These are phyloP conservation scores for Idaea biselata DNA, from an alignment of 2,888 invertebrate genomes.

Conservation along the genomic window DNA sequence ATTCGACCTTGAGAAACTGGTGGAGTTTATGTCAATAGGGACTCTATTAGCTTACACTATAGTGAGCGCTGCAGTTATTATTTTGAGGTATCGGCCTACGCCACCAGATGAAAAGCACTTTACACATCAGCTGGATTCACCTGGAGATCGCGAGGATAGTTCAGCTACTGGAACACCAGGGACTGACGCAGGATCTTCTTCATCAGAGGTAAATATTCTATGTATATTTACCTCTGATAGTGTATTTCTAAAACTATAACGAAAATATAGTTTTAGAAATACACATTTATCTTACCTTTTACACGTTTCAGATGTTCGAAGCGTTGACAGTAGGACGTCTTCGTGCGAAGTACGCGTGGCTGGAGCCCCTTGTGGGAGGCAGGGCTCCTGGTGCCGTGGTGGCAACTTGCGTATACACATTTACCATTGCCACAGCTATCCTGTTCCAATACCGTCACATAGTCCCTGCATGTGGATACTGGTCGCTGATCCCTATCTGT, in stretches of 20 bases:
- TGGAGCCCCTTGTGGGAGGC: slow-evolving; percentile 86
- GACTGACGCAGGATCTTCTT: slow-evolving; percentile 81
- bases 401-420: slow-evolving; percentile 85
- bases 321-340: slow-evolving; percentile 87
- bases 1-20: slow-evolving; percentile 93
- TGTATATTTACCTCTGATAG: too few species aligned
- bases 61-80: slow-evolving; percentile 93
- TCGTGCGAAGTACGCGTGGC: slow-evolving; percentile 86
- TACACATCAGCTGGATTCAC: slow-evolving; percentile 76
- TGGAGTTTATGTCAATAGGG: slow-evolving; percentile 97
- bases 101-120: slow-evolving; percentile 74
- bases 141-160: slow-evolving; percentile 80
- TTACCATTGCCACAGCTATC: slow-evolving; percentile 84
- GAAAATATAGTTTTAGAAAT: too few species aligned
- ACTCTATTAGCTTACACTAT: slow-evolving; percentile 94
- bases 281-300: neutral
- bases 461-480: slow-evolving; percentile 82
- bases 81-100: slow-evolving; percentile 88
- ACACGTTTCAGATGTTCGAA: slow-evolving; percentile 74
- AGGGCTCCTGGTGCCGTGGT: slow-evolving; percentile 89
- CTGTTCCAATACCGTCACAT: slow-evolving; percentile 85
- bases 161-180: slow-evolving; percentile 83
- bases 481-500: slow-evolving; percentile 82
- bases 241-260: too few species aligned
- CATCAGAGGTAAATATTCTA: slow-evolving; percentile 65